Conservation (phyloP, 2,113 vertebrate species). For the Gadus chalcogrammus region DNA sequence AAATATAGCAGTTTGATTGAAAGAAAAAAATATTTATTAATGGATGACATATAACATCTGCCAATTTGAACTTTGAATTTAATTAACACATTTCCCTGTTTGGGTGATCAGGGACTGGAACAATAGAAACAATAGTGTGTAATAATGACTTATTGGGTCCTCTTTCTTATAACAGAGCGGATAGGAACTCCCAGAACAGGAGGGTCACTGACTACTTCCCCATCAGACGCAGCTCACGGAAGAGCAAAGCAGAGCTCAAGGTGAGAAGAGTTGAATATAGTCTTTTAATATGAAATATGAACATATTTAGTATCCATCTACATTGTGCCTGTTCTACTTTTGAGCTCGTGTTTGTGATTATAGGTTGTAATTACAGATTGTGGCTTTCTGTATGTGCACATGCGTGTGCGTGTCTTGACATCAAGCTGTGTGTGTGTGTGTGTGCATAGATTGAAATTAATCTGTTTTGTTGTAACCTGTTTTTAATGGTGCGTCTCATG, state of each 20-base stretch:
- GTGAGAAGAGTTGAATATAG: slow-evolving; percentile 55
- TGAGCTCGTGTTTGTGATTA: not conserved
- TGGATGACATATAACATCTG: no score
- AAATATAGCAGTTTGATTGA: no score
- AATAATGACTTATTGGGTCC: no score
- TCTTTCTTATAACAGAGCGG: slow-evolving; percentile 55
- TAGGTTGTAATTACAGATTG: no score
- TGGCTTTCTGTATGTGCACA: not conserved
- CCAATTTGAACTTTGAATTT: not conserved
- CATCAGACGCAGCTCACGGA: slow-evolving; percentile 89
- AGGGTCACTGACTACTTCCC: slow-evolving; percentile 96
- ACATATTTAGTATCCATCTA: not conserved
- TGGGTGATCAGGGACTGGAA: no score
- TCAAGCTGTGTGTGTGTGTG: no score
- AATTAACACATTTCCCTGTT: no score
- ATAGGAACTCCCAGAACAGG: slow-evolving; percentile 79
- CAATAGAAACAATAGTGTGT: no score
- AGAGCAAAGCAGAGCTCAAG: slow-evolving; percentile 90
- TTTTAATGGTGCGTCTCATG: not conserved
- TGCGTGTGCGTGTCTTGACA: not conserved
- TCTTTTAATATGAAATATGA: no score
- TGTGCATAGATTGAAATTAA: no score
- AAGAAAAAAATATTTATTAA: no score
- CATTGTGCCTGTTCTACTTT: not conserved
- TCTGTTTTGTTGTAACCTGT: no score